Conservation (phyloP, 2,888 invertebrate species). For the Yponomeuta malinellus region DNA sequence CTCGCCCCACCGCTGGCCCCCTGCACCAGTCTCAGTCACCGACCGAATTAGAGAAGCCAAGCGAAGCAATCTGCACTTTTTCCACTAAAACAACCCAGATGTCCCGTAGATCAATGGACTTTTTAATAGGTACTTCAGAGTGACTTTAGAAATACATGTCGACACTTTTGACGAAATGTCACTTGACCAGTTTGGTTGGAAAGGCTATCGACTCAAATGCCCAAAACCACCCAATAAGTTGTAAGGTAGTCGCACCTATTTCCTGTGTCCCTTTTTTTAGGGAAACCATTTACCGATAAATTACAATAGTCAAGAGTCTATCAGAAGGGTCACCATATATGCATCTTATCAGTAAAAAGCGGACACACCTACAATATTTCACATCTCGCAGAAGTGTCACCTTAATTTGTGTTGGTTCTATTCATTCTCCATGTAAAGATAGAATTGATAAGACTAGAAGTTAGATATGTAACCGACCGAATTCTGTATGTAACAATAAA, state of each 20-base stretch:
- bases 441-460: not conserved
- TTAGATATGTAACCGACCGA: not conserved
- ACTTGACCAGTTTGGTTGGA: not conserved
- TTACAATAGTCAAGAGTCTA: not conserved
- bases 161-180: not conserved
- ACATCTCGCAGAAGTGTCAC: not conserved
- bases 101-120: constrained; percentile 10
- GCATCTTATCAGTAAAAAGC: no score
- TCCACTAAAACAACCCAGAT: constrained; percentile 29
- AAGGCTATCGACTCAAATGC: not conserved
- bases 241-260: not conserved
- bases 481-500: no score
- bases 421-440: not conserved
- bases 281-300: not conserved
- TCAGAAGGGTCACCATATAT: not conserved
- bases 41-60: constrained; percentile 62
- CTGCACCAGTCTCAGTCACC: constrained; percentile 48
- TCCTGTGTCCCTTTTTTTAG: not conserved
- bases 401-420: not conserved
- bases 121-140: not conserved
- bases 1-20: constrained; percentile 48
- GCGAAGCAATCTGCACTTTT: constrained; percentile 31
- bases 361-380: not conserved
- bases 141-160: not conserved
- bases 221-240: not conserved